These are phyloP conservation scores for Peromyscus melanophrys DNA, from an alignment of 2,797 vertebrate genomes.

Conservation along the genomic window DNA sequence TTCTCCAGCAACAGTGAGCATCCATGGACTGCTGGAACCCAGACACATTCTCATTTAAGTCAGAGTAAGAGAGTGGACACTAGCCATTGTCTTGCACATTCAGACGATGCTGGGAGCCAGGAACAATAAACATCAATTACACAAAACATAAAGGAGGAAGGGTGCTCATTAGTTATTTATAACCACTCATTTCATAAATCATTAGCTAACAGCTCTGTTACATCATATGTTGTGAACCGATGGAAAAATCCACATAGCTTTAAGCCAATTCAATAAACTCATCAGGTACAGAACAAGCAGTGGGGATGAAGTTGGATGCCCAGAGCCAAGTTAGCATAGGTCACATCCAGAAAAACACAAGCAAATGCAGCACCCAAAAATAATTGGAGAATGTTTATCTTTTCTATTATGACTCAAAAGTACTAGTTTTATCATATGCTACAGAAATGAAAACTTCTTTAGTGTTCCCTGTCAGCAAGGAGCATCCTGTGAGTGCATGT, in stretches of 20 bases:
- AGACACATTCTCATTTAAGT: not conserved
- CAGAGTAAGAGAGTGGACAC: not conserved
- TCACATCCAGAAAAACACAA: not conserved
- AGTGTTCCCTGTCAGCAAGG: not conserved
- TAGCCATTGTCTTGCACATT: not conserved
- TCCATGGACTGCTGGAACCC: accelerated
- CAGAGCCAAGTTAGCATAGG: not conserved
- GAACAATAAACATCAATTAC: not conserved
- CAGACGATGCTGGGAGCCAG: not conserved
- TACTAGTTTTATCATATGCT: not conserved
- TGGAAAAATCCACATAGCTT: not conserved
- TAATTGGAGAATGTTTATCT: not conserved
- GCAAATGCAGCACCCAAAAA: not conserved
- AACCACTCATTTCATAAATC: constrained; percentile 47
- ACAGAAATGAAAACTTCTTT: not conserved
- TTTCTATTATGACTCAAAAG: not conserved
- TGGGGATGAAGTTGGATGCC: not conserved
- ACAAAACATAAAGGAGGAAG: not conserved
- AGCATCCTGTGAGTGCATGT: not conserved
- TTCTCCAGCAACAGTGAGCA: not conserved
- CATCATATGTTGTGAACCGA: not conserved
- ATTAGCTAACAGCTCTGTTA: not conserved
- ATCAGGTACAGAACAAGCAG: not conserved
- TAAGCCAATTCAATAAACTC: constrained; percentile 7
- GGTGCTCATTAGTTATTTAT: not conserved